These are phyloP conservation scores for Ochlodes sylvanus DNA, from an alignment of 2,888 invertebrate species.

Conservation along the genomic window DNA sequence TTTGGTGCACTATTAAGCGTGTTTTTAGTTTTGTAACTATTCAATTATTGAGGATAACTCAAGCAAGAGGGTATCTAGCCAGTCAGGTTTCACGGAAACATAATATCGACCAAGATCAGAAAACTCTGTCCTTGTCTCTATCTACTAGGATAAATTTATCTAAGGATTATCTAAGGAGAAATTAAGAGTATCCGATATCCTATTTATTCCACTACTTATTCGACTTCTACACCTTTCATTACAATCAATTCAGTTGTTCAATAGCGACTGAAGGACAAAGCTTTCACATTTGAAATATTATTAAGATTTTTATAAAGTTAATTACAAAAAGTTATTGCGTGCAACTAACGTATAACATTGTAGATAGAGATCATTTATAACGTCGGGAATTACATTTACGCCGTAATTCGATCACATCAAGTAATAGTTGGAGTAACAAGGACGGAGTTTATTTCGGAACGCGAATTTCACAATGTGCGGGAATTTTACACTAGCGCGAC, in stretches of 20 bases:
- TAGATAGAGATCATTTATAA: constrained; percentile 22
- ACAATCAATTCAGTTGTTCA: background rate
- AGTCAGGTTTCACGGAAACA: no score
- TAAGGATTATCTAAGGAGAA: no score
- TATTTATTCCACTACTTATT: background rate
- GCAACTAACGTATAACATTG: constrained; percentile 4
- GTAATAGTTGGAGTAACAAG: constrained; percentile 51
- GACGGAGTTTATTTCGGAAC: constrained; percentile 68
- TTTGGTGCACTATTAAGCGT: no score
- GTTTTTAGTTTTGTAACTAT: no score
- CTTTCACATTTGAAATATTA: constrained; percentile 3
- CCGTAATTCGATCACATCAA: constrained; percentile 8
- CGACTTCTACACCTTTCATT: background rate
- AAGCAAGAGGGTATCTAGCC: no score
- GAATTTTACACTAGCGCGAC: no score
- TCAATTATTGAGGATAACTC: no score
- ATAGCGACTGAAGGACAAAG: background rate
- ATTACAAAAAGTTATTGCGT: constrained; percentile 4
- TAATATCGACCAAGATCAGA: no score
- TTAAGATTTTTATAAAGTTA: constrained; percentile 4
- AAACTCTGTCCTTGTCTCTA: no score
- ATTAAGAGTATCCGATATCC: no score
- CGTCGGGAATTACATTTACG: constrained; percentile 22
- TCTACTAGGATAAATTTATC: no score
- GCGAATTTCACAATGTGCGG: constrained; percentile 62